These are phyloP conservation scores for Eupithecia subumbrata DNA, from an alignment of 2,888 invertebrate genomes.

Conservation along the genomic window DNA sequence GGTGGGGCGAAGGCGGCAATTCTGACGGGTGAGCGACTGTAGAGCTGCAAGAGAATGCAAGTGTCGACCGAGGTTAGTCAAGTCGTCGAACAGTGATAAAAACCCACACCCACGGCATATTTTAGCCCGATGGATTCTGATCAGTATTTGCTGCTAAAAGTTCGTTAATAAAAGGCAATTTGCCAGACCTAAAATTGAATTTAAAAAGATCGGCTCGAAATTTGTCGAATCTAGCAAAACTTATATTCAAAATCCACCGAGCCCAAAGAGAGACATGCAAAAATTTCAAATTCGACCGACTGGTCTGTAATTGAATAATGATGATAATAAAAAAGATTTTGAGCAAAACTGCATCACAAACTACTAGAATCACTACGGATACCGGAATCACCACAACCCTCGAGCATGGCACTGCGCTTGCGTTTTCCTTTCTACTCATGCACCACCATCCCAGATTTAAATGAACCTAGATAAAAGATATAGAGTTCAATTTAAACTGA, in stretches of 20 bases:
- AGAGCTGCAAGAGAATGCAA: conserved; percentile 88
- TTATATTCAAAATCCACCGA: conserved; percentile 59
- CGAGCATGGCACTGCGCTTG: conserved; percentile 72
- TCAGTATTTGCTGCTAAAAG: background rate
- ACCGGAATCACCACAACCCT: conserved; percentile 78
- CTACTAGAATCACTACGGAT: conserved; percentile 60
- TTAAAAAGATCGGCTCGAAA: background rate
- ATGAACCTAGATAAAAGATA: conserved; percentile 20
- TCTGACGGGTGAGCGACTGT: conserved; percentile 99
- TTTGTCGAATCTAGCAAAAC: background rate
- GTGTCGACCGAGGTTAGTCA: conserved; percentile 49
- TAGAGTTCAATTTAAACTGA: conserved; percentile 25
- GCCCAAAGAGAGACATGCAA: conserved; percentile 67
- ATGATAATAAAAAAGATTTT: conserved; percentile 77
- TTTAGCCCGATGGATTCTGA: conserved; percentile 44
- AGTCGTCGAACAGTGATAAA: conserved; percentile 23
- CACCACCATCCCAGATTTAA: conserved; percentile 63
- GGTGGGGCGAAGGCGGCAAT: conserved; percentile 98
- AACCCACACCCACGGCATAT: conserved; percentile 61
- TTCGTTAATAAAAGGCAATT: background rate
- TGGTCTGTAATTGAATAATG: conserved; percentile 38
- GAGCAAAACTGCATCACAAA: conserved; percentile 80
- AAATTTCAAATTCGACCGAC: conserved; percentile 47
- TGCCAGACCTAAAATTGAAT: background rate
- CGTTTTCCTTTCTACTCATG: conserved; percentile 75